Conservation (phyloP, 2,888 invertebrate species). For the Embidobia sp. region DNA sequence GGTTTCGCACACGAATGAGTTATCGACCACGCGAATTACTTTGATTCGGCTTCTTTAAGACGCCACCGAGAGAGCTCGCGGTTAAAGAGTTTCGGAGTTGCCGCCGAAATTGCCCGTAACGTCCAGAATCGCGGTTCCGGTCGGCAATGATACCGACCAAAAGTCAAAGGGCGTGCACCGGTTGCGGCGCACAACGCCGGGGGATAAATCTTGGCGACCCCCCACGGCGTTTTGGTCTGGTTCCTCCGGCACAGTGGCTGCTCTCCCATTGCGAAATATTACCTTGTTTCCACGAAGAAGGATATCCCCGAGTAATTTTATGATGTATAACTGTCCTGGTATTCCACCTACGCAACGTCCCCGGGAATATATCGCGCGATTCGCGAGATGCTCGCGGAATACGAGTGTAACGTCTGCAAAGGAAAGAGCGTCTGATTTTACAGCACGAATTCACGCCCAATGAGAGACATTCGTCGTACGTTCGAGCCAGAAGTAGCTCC, state of each 20-base stretch:
- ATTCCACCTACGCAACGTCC: slow-evolving; percentile 33
- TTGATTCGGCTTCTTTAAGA: slow-evolving; percentile 68
- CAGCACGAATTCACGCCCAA: slow-evolving; percentile 58
- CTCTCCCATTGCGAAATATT: slow-evolving; percentile 73
- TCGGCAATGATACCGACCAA: slow-evolving; percentile 64
- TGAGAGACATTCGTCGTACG: slow-evolving; percentile 42
- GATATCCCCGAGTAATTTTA: slow-evolving; percentile 75
- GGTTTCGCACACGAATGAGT: slow-evolving; percentile 44
- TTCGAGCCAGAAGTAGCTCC: slow-evolving; percentile 39
- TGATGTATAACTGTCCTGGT: slow-evolving; percentile 69
- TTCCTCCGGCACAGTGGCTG: slow-evolving; percentile 46
- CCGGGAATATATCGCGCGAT: slow-evolving; percentile 47
- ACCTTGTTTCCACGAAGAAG: slow-evolving; percentile 71
- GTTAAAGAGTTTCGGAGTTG: slow-evolving; percentile 39
- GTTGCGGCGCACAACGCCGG: slow-evolving; percentile 70
- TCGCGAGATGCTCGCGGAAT: slow-evolving; percentile 45
- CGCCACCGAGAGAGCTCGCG: slow-evolving; percentile 1
- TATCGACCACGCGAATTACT: slow-evolving; percentile 57
- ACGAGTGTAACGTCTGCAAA: slow-evolving; percentile 37
- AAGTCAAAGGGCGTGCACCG: slow-evolving; percentile 48
- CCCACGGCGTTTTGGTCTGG: slow-evolving; percentile 72
- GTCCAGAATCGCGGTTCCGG: slow-evolving; percentile 27
- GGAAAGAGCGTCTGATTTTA: slow-evolving; percentile 52
- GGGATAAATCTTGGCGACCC: slow-evolving; percentile 75
- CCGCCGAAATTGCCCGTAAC: slow-evolving; percentile 39